phyloP scores from a whole-genome alignment of 92 coral and sea anemone genomes.

The Paramuricea clavata region DNA sequence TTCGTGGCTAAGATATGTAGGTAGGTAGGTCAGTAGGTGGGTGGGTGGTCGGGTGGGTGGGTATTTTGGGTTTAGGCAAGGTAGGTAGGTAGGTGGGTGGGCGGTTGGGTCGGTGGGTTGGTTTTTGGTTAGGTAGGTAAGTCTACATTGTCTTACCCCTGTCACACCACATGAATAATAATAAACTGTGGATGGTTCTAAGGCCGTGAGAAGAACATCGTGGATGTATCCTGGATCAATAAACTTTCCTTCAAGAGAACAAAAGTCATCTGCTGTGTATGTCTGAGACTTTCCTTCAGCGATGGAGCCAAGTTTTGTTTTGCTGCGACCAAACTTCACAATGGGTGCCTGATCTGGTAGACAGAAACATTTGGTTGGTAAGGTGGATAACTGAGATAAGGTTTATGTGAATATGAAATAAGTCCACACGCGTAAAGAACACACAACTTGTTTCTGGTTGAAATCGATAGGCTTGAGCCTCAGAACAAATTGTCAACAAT shows the following conservation, averaged over 20 bases:
- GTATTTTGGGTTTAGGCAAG: background rate
- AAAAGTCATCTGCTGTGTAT: conserved; percentile 65
- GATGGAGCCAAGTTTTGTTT: background rate
- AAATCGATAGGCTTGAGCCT: no score
- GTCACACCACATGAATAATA: conserved; percentile 65
- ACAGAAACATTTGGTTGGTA: background rate
- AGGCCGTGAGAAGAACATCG: conserved; percentile 65
- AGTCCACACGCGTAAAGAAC: no score
- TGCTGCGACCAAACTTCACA: conserved; percentile 50
- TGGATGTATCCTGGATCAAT: conserved; percentile 77
- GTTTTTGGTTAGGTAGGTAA: background rate
- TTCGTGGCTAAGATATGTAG: background rate
- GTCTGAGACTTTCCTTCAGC: conserved; percentile 67
- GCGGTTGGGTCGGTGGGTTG: background rate
- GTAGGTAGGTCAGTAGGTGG: background rate
- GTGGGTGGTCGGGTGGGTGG: background rate
- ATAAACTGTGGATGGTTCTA: conserved; percentile 68
- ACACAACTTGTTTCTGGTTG: no score
- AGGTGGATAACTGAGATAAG: no score
- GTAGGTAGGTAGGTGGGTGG: background rate
- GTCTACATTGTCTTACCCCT: background rate
- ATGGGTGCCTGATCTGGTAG: conserved; percentile 54
- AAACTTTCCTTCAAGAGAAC: conserved; percentile 63
- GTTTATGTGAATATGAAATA: no score
- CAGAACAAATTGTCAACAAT: no score